These are phyloP conservation scores for Hypsopygia costalis DNA, from an alignment of 2,888 invertebrate genomes.

Conservation along the genomic window DNA sequence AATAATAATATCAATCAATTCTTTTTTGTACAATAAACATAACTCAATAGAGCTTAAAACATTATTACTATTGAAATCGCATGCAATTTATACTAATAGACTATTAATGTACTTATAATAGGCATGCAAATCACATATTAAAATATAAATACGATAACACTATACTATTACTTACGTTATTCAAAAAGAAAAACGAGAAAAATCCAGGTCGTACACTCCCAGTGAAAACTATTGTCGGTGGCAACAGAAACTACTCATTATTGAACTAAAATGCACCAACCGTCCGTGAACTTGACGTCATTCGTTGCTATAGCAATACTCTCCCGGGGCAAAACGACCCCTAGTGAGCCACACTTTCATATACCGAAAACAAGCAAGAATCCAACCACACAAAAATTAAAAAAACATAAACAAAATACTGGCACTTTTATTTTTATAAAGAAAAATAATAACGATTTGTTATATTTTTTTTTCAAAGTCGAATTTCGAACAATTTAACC, in stretches of 20 bases:
- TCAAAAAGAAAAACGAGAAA: not conserved
- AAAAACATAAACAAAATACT: constrained; percentile 34
- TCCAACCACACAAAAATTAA: constrained; percentile 22
- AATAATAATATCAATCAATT: too few species aligned
- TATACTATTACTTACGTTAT: too few species aligned
- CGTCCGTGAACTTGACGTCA: constrained; percentile 77
- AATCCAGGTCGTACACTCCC: constrained; percentile 4
- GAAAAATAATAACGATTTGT: constrained; percentile 32
- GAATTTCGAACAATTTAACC: constrained; percentile 37
- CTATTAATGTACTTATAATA: too few species aligned
- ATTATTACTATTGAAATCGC: too few species aligned
- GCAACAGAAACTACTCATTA: constrained; percentile 51
- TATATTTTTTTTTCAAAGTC: constrained; percentile 33
- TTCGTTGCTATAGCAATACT: constrained; percentile 69
- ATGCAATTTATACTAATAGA: too few species aligned
- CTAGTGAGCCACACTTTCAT: constrained; percentile 41
- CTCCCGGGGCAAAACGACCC: constrained; percentile 50
- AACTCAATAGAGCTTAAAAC: too few species aligned
- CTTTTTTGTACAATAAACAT: too few species aligned
- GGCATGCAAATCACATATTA: too few species aligned
- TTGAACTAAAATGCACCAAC: constrained; percentile 75
- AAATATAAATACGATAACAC: too few species aligned
- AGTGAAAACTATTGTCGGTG: constrained; percentile 9
- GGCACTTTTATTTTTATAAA: constrained; percentile 36
- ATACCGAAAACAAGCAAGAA: constrained; percentile 26